Conservation (phyloP, 2,797 vertebrate genomes). For the Hemitrygon akajei region DNA sequence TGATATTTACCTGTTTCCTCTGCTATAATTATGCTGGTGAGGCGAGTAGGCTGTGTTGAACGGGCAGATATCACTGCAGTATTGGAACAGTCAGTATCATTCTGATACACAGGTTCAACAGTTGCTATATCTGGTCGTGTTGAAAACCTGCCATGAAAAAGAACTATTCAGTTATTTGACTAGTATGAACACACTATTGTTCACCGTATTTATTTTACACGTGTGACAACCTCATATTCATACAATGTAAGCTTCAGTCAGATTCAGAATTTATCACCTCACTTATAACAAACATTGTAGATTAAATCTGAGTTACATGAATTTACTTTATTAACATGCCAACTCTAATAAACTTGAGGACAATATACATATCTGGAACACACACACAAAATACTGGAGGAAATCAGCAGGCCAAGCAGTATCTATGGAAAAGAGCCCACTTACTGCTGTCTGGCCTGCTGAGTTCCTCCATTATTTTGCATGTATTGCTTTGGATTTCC, state of each 20-base stretch:
- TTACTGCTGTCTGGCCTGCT: too few species aligned
- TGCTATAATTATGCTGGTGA: conserved; percentile 53
- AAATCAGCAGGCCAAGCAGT: too few species aligned
- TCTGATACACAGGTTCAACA: conserved; percentile 51
- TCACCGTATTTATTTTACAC: neutral
- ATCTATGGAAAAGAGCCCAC: too few species aligned
- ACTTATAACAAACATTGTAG: neutral
- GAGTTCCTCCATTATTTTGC: too few species aligned
- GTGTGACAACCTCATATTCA: neutral
- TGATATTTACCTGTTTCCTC: conserved; percentile 52
- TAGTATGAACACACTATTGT: neutral
- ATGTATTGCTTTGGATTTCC: too few species aligned
- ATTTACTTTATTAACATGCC: neutral
- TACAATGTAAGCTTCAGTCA: neutral
- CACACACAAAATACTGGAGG: too few species aligned
- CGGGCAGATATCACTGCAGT: conserved; percentile 49
- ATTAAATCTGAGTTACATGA: neutral
- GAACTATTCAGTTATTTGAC: neutral
- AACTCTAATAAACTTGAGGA: neutral
- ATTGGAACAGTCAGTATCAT: conserved; percentile 48
- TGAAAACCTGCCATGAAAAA: conserved; percentile 48
- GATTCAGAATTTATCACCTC: neutral
- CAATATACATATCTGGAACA: neutral
- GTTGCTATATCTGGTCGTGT: conserved; percentile 49
- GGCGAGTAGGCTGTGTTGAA: conserved; percentile 50